A percentile compares a stretch with the other conserved stretches of the same genome.
phyloP scores from a whole-genome alignment of 2,113 vertebrate species.

The Prionailurus viverrinus region DNA sequence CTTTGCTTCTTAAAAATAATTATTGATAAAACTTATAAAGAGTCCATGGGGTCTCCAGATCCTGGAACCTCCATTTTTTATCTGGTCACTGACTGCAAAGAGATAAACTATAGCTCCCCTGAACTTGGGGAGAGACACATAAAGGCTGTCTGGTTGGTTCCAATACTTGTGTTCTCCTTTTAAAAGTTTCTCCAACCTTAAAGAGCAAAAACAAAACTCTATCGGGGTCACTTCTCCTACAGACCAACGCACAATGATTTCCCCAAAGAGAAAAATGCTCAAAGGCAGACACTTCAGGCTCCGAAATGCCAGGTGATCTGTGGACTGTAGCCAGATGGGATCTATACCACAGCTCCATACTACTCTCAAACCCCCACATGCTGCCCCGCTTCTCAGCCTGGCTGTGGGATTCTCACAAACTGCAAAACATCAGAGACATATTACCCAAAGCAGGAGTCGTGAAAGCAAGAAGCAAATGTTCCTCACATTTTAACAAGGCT shows the following conservation, averaged over 20 bases:
- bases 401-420: conserved; percentile 39
- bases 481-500: background rate
- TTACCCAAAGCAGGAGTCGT: background rate
- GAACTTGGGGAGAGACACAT: background rate
- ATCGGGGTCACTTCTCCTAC: background rate
- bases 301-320: background rate
- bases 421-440: background rate
- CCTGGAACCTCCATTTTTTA: background rate
- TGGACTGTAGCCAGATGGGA: conserved; percentile 18
- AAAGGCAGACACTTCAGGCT: background rate
- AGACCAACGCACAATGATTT: background rate
- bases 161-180: background rate
- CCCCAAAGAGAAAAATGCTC: background rate
- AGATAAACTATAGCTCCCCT: background rate
- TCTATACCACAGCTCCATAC: background rate
- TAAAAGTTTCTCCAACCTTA: conserved; percentile 50
- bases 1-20: conserved; percentile 21
- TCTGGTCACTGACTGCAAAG: conserved; percentile 16
- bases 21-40: background rate
- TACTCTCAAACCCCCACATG: background rate
- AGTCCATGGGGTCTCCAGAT: background rate
- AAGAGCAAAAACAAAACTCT: background rate
- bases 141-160: background rate
- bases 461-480: background rate
- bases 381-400: background rate